Conservation (phyloP, 2,797 vertebrate species). For the Macrochelys suwanniensis region DNA sequence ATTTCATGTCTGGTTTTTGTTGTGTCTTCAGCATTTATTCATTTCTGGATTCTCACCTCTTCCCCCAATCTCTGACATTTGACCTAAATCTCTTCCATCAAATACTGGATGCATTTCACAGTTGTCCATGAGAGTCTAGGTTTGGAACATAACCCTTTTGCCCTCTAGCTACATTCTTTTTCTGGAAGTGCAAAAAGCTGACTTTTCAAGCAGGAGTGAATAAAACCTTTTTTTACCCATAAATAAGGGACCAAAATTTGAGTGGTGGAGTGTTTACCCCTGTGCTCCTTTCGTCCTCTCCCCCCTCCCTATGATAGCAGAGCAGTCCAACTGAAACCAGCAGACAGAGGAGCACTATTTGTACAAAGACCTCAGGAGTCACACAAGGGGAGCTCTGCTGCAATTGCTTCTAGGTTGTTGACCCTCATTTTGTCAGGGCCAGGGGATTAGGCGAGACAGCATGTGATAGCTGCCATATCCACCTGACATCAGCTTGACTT, state of each 20-base stretch:
- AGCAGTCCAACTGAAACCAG: neutral
- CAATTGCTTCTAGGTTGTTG: neutral
- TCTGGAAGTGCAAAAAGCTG: neutral
- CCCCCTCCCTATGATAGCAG: neutral
- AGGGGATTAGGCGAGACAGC: accelerated
- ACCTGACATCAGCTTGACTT: neutral
- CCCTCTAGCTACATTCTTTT: neutral
- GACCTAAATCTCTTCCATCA: neutral
- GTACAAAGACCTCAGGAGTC: neutral
- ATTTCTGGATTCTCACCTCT: neutral
- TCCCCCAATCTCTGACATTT: neutral
- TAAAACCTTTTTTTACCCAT: neutral
- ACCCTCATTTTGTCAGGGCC: neutral
- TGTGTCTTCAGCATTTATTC: neutral
- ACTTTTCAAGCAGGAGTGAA: neutral
- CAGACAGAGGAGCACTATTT: neutral
- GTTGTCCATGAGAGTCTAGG: neutral
- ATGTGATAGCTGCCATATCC: neutral
- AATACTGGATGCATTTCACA: neutral
- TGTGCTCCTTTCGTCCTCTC: neutral
- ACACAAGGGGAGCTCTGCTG: accelerated
- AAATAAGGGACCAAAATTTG: neutral
- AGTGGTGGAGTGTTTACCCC: neutral
- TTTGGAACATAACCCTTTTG: neutral
- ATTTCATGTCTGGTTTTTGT: neutral